phyloP scores from a whole-genome alignment of 2,113 vertebrate species.

The Chaenocephalus aceratus region DNA sequence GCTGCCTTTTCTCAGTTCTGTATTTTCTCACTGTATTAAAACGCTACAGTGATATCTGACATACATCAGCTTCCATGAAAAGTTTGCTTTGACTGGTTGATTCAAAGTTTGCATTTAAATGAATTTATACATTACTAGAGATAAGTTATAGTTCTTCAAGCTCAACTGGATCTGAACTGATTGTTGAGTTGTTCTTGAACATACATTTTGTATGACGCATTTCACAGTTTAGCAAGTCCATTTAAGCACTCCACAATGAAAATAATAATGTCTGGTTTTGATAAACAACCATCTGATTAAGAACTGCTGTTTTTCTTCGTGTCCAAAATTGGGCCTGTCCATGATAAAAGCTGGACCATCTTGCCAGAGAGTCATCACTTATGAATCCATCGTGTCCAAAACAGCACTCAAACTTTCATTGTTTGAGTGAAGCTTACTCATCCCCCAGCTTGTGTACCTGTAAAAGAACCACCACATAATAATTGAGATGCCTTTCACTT shows the following conservation, averaged over 20 bases:
- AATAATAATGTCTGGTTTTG: background rate
- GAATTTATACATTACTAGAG: too few species aligned
- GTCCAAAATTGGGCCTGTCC: background rate
- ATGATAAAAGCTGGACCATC: background rate
- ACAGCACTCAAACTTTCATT: too few species aligned
- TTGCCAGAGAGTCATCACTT: background rate
- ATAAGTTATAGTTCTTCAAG: background rate
- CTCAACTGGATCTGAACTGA: background rate
- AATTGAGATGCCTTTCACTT: too few species aligned
- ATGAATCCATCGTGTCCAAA: background rate
- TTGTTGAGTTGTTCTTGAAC: background rate
- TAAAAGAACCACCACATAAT: too few species aligned
- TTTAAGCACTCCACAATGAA: background rate
- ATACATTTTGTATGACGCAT: background rate
- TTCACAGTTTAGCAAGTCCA: background rate
- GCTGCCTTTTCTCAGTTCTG: conserved; percentile 1
- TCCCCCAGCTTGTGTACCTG: too few species aligned
- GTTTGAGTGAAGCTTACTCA: too few species aligned
- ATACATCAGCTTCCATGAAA: background rate
- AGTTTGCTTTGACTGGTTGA: background rate
- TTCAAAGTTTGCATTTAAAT: background rate
- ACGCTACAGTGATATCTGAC: background rate
- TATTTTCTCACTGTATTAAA: background rate
- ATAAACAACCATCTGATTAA: background rate
- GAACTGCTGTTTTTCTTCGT: background rate